These are phyloP conservation scores for Darwinula stevensoni DNA, from an alignment of 2,888 invertebrate species.

Conservation along the genomic window DNA sequence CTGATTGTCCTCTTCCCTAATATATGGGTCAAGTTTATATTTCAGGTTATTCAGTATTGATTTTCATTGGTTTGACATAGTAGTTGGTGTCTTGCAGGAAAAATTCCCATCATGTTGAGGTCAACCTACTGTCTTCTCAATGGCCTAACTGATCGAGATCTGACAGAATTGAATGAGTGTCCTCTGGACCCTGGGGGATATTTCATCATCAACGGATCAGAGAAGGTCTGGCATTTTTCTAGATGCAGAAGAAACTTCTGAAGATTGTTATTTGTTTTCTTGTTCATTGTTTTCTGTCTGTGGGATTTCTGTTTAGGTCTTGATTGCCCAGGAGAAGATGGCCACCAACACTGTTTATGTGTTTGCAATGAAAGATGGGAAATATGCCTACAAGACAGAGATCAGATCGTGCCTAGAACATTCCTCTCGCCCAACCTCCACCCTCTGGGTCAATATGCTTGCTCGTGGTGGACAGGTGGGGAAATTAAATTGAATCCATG, in stretches of 20 bases:
- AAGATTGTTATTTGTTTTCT: background rate
- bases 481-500: too few relatives aligned
- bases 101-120: constrained; percentile 96
- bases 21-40: background rate
- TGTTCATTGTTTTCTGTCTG: background rate
- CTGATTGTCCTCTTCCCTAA: too few relatives aligned
- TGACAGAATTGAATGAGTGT: constrained; percentile 96
- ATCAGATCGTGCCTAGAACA: constrained; percentile 81
- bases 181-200: constrained; percentile 98
- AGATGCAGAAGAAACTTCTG: background rate
- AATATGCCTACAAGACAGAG: constrained; percentile 95
- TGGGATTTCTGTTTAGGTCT: background rate
- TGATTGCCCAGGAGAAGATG: constrained; percentile 99
- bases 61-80: constrained; percentile 1
- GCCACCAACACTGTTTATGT: constrained; percentile 99
- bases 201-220: constrained; percentile 97
- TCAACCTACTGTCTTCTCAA: constrained; percentile 87
- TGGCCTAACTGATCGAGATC: constrained; percentile 88
- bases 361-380: constrained; percentile 97
- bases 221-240: constrained; percentile 36
- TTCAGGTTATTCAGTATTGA: too few relatives aligned
- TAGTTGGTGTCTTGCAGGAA: constrained; percentile 22
- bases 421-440: constrained; percentile 74
- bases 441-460: constrained; percentile 99
- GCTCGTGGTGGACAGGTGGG: constrained; percentile 81